Conservation (phyloP, 2,113 vertebrate species). For the Desmodus rotundus region DNA sequence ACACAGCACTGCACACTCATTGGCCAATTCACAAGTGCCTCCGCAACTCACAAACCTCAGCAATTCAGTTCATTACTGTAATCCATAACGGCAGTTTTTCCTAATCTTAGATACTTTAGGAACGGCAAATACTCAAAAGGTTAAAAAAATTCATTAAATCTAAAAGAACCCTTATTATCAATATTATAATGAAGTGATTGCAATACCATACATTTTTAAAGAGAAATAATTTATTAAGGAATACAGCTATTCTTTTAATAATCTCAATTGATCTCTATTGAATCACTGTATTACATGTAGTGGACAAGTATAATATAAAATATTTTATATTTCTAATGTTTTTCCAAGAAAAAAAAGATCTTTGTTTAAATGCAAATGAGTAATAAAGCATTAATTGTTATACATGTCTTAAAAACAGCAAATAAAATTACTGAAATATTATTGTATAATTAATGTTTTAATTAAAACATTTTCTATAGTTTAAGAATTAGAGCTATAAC, state of each 20-base stretch:
- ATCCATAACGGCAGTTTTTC: not conserved
- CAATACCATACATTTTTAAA: not conserved
- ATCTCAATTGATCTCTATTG: not conserved
- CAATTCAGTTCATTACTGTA: not conserved
- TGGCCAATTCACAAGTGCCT: not conserved
- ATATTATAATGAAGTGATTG: not conserved
- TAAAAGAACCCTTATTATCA: not conserved
- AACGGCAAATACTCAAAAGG: not conserved
- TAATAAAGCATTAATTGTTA: conserved; percentile 67
- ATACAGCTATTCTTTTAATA: not conserved
- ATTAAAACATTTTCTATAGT: not conserved
- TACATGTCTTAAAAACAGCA: conserved; percentile 42
- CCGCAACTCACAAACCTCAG: not conserved
- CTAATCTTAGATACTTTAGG: not conserved
- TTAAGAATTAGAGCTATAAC: not conserved
- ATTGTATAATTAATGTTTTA: not conserved
- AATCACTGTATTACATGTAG: not conserved
- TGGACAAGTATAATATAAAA: not conserved
- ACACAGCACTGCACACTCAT: not conserved
- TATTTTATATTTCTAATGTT: conserved; percentile 68
- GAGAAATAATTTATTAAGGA: not conserved
- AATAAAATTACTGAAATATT: not conserved
- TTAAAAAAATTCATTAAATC: not conserved
- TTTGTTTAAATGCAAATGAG: conserved; percentile 72
- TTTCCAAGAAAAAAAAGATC: conserved; percentile 74